Percentiles rank a stretch among this genome's conserved stretches.
phyloP scores from a whole-genome alignment of 2,797 vertebrate species.

The Oreonectes daqikongensis region DNA sequence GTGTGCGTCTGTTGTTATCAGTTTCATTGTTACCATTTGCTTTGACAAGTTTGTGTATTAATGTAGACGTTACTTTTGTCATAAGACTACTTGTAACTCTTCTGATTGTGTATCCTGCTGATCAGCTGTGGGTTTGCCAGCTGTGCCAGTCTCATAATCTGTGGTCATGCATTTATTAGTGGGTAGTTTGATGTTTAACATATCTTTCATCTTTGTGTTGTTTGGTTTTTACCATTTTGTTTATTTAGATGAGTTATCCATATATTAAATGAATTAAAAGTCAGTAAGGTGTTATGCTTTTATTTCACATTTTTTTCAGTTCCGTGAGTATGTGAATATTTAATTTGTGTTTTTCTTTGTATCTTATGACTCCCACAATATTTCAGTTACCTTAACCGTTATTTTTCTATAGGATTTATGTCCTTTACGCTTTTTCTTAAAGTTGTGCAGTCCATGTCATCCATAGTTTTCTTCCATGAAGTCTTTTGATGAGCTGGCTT shows the following conservation, averaged over 20 bases:
- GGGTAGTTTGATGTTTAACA: neutral
- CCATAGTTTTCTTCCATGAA: constrained; percentile 20
- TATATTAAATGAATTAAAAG: no score
- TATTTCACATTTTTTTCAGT: no score
- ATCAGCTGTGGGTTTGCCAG: neutral
- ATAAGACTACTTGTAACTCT: neutral
- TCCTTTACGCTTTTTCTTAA: neutral
- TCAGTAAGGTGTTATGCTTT: no score
- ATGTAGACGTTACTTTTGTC: neutral
- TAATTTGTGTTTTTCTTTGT: neutral
- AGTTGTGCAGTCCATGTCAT: neutral
- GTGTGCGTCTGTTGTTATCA: neutral
- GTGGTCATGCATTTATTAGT: neutral
- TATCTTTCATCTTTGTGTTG: neutral
- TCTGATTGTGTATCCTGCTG: neutral
- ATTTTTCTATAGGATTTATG: neutral
- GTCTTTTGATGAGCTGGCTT: constrained; percentile 25
- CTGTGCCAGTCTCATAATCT: neutral
- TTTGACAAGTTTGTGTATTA: constrained; percentile 9
- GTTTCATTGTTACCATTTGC: neutral
- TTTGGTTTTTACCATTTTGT: neutral
- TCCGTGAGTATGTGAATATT: no score
- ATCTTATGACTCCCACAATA: neutral
- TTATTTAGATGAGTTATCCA: neutral
- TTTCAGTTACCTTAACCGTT: neutral